A percentile compares a stretch with the other conserved stretches of the same genome.
Conservation (phyloP, 1,140 invertebrate species). For the Glossosoma conforme region DNA sequence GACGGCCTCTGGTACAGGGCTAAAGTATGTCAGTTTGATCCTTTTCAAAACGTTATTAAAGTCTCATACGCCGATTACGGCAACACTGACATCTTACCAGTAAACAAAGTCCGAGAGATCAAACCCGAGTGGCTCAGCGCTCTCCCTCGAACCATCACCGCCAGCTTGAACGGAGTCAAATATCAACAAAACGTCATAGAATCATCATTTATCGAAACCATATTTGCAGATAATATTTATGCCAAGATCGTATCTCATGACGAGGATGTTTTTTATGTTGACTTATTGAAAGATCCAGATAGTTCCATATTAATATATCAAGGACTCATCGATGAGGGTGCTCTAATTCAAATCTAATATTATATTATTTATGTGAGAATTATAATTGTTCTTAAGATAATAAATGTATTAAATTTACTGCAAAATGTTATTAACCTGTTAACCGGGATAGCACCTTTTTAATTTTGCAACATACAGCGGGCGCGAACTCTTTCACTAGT, state of each 20-base stretch:
- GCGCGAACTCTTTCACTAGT: no score
- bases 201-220: neutral
- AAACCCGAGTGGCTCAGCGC: slow-evolving; percentile 34
- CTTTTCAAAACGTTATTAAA: slow-evolving; percentile 36
- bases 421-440: no score
- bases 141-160: slow-evolving; percentile 36
- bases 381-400: no score
- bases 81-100: slow-evolving; percentile 36
- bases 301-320: no score
- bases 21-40: slow-evolving; percentile 37
- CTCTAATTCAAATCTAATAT: no score
- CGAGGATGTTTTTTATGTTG: neutral
- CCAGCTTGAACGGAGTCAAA: slow-evolving; percentile 26
- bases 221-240: neutral
- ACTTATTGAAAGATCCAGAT: neutral
- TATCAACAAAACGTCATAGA: no score
- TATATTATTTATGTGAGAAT: no score
- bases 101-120: slow-evolving; percentile 38
- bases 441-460: no score
- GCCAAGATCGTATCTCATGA: neutral
- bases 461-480: no score
- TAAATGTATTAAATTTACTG: no score
- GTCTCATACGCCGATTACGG: slow-evolving; percentile 45
- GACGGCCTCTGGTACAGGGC: slow-evolving; percentile 42
- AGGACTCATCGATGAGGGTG: no score